phyloP scores from a whole-genome alignment of 2,797 vertebrate genomes.

The Buphagus erythrorhynchus region DNA sequence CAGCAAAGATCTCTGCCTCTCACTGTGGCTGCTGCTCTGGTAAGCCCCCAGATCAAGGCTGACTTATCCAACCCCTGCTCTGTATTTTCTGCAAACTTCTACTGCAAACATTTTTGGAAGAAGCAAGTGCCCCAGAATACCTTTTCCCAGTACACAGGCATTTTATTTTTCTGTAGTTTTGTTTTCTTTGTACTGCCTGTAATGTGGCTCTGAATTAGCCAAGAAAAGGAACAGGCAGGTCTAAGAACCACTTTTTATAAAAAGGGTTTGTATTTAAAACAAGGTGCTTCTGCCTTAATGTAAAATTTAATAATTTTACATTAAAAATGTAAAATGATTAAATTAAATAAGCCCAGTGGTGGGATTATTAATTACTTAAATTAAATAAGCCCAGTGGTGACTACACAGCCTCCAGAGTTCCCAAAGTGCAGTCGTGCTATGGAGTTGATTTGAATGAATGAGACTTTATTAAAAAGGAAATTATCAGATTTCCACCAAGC shows the following conservation, averaged over 20 bases:
- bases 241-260: neutral
- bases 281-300: neutral
- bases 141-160: neutral
- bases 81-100: neutral
- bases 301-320: neutral
- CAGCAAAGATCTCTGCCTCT: neutral
- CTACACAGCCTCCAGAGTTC: too few species aligned
- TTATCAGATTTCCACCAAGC: neutral
- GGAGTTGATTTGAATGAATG: neutral
- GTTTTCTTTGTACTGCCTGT: neutral
- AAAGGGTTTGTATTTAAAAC: neutral
- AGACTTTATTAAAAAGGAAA: neutral
- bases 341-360: too few species aligned
- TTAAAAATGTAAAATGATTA: too few species aligned
- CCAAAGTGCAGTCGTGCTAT: rapidly evolving
- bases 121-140: neutral
- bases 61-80: neutral
- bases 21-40: rapidly evolving
- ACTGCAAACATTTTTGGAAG: neutral
- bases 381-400: neutral
- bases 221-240: neutral
- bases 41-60: neutral
- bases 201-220: neutral
- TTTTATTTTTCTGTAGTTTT: rapidly evolving
- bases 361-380: neutral